phyloP scores from a whole-genome alignment of 2,888 invertebrate species.

The Elysia crispata region DNA sequence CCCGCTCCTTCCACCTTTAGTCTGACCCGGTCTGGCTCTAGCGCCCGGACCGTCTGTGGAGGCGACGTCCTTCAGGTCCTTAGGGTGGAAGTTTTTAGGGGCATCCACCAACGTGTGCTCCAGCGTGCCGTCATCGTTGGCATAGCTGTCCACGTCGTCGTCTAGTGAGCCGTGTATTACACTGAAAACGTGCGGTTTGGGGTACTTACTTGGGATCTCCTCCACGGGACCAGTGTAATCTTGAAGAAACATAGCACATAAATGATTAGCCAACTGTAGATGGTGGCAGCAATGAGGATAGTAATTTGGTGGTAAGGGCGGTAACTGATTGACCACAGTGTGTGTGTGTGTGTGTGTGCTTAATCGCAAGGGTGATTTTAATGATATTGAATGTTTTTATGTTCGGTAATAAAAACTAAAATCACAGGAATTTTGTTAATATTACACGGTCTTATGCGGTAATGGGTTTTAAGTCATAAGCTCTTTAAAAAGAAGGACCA shows the following conservation, averaged over 20 bases:
- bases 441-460: too few relatives aligned
- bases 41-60: not conserved
- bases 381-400: too few relatives aligned
- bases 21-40: not conserved
- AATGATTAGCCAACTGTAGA: too few relatives aligned
- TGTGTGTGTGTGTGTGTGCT: too few relatives aligned
- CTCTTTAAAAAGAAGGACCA: too few relatives aligned
- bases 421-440: too few relatives aligned
- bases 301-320: too few relatives aligned
- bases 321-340: too few relatives aligned
- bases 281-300: too few relatives aligned
- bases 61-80: conserved; percentile 39
- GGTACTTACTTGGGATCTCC: conserved; percentile 36
- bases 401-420: too few relatives aligned
- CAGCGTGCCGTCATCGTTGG: conserved; percentile 46
- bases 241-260: not conserved
- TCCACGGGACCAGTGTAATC: conserved; percentile 38
- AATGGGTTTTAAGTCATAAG: too few relatives aligned
- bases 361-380: too few relatives aligned
- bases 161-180: conserved; percentile 46
- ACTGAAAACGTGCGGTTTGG: conserved; percentile 44
- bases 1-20: not conserved
- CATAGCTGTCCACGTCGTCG: conserved; percentile 45
- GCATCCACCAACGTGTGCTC: conserved; percentile 46
- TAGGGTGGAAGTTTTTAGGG: conserved; percentile 31